Conservation (phyloP, 2,113 vertebrate genomes). For the Chaetops frenatus region DNA sequence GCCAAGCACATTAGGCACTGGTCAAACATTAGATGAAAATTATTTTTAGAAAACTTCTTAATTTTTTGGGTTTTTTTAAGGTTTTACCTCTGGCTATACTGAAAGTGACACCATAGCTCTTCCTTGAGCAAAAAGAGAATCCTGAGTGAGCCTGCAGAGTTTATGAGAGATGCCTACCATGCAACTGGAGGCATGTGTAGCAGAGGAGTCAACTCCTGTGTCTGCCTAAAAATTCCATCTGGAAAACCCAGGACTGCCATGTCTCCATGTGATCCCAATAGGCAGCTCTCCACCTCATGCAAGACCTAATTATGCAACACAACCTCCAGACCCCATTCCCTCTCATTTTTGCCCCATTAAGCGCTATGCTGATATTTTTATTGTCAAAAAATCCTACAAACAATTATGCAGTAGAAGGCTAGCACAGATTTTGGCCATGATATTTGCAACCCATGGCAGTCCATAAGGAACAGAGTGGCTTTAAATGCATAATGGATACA, state of each 20-base stretch:
- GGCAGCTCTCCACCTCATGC: neutral
- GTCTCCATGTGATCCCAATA: neutral
- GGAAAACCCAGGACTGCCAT: neutral
- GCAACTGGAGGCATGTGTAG: fast-evolving
- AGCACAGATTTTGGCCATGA: neutral
- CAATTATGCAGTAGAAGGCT: neutral
- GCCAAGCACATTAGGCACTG: neutral
- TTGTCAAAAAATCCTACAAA: neutral
- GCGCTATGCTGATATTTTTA: neutral
- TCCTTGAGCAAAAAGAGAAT: neutral
- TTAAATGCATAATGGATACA: neutral
- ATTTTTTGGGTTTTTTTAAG: fast-evolving
- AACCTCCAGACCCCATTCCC: neutral
- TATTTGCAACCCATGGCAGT: neutral
- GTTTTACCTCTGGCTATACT: neutral
- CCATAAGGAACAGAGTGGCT: neutral
- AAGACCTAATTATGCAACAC: neutral
- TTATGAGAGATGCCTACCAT: neutral
- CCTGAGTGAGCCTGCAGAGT: fast-evolving
- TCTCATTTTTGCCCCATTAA: neutral
- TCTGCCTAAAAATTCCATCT: neutral
- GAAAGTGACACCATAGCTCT: neutral
- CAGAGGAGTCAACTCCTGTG: neutral
- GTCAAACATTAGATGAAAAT: neutral
- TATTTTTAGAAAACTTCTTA: neutral